phyloP scores from a whole-genome alignment of 2,888 invertebrate species.

The Tetranychus piercei region DNA sequence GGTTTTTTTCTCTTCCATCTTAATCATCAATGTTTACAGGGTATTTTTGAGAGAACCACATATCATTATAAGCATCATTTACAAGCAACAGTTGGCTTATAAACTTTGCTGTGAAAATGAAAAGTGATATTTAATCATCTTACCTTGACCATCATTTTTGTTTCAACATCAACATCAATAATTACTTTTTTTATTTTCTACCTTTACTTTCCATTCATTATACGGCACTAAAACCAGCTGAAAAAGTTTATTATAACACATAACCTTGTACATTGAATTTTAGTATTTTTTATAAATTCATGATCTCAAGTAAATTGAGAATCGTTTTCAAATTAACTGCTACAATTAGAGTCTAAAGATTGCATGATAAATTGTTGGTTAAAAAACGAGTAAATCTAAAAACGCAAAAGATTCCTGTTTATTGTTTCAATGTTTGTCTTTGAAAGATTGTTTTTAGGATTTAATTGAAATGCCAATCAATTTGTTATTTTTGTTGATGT shows the following conservation, averaged over 20 bases:
- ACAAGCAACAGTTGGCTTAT: not conserved
- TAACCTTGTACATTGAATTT: not conserved
- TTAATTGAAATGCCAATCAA: not conserved
- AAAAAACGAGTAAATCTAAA: too few relatives aligned
- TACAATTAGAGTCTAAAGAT: too few relatives aligned
- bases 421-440: not conserved
- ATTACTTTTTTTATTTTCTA: not conserved
- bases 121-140: not conserved
- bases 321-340: too few relatives aligned
- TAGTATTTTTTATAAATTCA: too few relatives aligned
- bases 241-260: not conserved
- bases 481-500: not conserved
- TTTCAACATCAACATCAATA: not conserved
- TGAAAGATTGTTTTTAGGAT: not conserved
- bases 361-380: too few relatives aligned
- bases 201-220: not conserved
- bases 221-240: not conserved
- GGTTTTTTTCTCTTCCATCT: not conserved
- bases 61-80: not conserved
- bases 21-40: not conserved
- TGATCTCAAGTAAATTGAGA: too few relatives aligned
- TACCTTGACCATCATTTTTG: constrained; percentile 1
- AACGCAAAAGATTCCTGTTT: not conserved
- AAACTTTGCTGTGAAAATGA: not conserved
- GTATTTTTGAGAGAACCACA: not conserved